These are phyloP conservation scores for Dipus sagitta DNA, from an alignment of 2,797 vertebrate species.

Conservation along the genomic window DNA sequence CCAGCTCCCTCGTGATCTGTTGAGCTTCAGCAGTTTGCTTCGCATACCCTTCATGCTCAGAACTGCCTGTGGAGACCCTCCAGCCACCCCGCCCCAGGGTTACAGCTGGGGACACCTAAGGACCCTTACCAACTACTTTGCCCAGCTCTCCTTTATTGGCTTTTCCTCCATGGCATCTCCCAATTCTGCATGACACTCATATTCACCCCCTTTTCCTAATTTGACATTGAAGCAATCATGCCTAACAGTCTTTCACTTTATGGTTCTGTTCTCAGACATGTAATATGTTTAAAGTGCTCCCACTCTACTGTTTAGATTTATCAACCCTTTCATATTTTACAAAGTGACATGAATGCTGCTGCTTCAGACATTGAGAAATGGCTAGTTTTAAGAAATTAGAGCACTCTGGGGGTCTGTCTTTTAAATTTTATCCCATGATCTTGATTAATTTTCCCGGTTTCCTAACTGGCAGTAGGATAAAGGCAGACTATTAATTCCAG, in stretches of 20 bases:
- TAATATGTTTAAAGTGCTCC: neutral
- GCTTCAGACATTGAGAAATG: constrained; percentile 16
- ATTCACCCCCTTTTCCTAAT: neutral
- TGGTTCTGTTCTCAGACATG: neutral
- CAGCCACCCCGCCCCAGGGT: neutral
- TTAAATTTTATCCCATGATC: neutral
- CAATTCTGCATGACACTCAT: neutral
- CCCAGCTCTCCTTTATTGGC: neutral
- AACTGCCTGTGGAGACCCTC: constrained; percentile 73
- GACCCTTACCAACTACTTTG: constrained; percentile 50
- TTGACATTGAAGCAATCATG: neutral
- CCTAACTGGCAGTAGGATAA: neutral
- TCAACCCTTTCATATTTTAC: neutral
- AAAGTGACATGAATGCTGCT: neutral
- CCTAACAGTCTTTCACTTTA: constrained; percentile 8
- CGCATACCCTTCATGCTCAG: constrained; percentile 75
- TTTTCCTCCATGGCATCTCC: neutral
- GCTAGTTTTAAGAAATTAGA: neutral
- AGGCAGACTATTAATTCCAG: neutral
- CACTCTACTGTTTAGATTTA: constrained; percentile 17
- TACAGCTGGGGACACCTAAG: constrained; percentile 54
- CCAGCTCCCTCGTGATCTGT: constrained; percentile 84
- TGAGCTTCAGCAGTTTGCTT: constrained; percentile 82
- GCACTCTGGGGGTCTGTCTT: neutral
- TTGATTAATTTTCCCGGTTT: neutral